phyloP scores from a whole-genome alignment of 2,797 vertebrate genomes.

The Bradypus variegatus region DNA sequence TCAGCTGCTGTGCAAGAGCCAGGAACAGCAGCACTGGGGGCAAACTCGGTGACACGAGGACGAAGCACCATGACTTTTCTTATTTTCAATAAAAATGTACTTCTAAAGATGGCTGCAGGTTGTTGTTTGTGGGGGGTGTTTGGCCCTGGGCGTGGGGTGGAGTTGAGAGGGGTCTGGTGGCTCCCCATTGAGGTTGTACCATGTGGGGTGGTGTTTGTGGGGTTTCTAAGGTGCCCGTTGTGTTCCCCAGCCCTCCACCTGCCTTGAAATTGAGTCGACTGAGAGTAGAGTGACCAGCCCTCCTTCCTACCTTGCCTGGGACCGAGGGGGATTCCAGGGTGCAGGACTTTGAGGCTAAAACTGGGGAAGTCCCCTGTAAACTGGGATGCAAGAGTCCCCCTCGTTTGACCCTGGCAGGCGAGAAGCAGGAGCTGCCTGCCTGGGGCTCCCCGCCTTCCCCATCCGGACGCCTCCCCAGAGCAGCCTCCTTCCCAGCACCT shows the following conservation, averaged over 20 bases:
- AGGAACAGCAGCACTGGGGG: constrained; percentile 76
- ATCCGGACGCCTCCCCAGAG: too few relatives aligned
- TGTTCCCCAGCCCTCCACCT: accelerated
- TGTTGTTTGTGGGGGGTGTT: neutral
- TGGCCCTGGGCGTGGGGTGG: accelerated
- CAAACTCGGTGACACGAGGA: constrained; percentile 11
- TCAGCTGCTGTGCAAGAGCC: constrained; percentile 83
- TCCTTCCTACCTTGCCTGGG: neutral
- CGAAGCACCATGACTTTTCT: constrained; percentile 84
- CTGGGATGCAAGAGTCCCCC: neutral
- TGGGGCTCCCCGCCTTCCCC: accelerated
- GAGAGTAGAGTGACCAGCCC: neutral
- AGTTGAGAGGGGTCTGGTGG: accelerated
- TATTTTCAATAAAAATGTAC: constrained; percentile 98
- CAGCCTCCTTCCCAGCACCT: neutral
- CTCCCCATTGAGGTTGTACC: too few relatives aligned
- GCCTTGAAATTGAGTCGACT: neutral
- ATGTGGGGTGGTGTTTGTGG: neutral
- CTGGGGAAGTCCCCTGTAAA: neutral
- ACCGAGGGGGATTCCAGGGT: neutral
- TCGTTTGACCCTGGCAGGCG: neutral
- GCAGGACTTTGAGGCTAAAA: neutral
- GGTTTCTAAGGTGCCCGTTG: neutral
- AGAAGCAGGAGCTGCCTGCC: accelerated
- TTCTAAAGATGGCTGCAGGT: constrained; percentile 71